Percentiles rank a stretch among this genome's conserved stretches.
Evolutionary conservation across 2,888 invertebrate genomes (phyloP).

Genomic region (Campaea margaritaria): DNA sequence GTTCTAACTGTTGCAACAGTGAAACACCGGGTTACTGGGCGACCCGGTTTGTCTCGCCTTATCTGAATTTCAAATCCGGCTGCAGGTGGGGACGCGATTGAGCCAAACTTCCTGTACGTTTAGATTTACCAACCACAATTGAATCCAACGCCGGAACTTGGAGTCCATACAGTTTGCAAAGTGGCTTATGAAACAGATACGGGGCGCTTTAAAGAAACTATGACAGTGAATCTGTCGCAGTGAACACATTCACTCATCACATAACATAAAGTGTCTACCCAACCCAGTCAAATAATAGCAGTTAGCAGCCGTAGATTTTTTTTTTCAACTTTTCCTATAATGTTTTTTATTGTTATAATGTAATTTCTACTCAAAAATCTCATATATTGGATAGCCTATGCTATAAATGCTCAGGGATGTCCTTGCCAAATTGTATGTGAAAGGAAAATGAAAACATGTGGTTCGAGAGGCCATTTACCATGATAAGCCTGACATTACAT

Average conservation of each 20-base stretch:
- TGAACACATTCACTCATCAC: neutral
- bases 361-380: no score
- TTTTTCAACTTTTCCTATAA: no score
- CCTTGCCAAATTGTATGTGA: constrained; percentile 17
- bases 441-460: constrained; percentile 26
- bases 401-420: constrained; percentile 1
- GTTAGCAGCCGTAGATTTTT: no score
- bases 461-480: constrained; percentile 27
- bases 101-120: constrained; percentile 74
- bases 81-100: constrained; percentile 79
- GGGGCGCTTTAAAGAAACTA: constrained; percentile 34
- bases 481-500: constrained; percentile 25
- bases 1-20: constrained; percentile 55
- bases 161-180: constrained; percentile 57
- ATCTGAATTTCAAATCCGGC: constrained; percentile 80
- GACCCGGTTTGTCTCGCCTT: constrained; percentile 68
- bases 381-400: no score
- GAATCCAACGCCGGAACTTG: constrained; percentile 66
- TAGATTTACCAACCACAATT: constrained; percentile 76
- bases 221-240: constrained; percentile 6
- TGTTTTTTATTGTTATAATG: no score
- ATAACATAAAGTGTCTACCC: no score
- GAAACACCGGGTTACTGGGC: constrained; percentile 68
- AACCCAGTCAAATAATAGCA: no score
- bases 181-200: constrained; percentile 48